These are phyloP conservation scores for Agapornis roseicollis DNA, from an alignment of 2,113 vertebrate species.

Conservation along the genomic window DNA sequence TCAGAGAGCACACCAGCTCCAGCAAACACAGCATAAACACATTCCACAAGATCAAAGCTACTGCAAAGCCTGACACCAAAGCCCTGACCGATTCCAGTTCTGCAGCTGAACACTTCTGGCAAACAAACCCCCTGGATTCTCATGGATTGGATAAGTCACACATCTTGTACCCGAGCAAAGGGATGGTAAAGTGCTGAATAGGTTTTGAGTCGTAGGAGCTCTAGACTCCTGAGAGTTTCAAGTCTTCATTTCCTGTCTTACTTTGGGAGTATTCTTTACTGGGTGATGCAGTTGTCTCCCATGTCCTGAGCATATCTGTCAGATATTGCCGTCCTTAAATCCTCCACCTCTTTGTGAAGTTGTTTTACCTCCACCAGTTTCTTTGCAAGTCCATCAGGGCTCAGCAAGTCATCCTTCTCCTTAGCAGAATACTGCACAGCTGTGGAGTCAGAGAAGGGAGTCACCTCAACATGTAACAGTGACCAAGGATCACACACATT, in stretches of 20 bases:
- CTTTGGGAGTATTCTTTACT: constrained; percentile 64
- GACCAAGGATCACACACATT: neutral
- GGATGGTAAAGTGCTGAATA: constrained; percentile 45
- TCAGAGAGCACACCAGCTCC: constrained; percentile 23
- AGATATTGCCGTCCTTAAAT: constrained; percentile 89
- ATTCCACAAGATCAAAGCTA: constrained; percentile 58
- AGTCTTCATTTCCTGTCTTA: constrained; percentile 20
- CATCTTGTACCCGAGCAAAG: neutral
- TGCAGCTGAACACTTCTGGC: constrained; percentile 1
- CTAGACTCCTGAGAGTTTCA: constrained; percentile 18
- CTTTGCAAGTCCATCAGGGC: constrained; percentile 83
- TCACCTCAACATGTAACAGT: neutral
- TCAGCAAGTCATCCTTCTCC: constrained; percentile 81
- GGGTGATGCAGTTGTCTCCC: constrained; percentile 98
- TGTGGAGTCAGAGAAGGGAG: constrained; percentile 54
- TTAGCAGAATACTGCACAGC: constrained; percentile 72
- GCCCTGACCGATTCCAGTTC: constrained; percentile 15
- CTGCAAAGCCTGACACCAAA: neutral
- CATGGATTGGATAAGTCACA: neutral
- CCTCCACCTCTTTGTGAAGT: constrained; percentile 90
- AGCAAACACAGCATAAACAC: constrained; percentile 45
- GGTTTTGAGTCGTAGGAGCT: constrained; percentile 3
- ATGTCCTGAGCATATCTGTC: constrained; percentile 97
- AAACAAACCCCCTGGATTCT: constrained; percentile 4
- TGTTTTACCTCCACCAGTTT: constrained; percentile 87